Base-by-base conservation (phyloP, 2,888 invertebrate genomes). In the Drosophila lutescens region DNA sequence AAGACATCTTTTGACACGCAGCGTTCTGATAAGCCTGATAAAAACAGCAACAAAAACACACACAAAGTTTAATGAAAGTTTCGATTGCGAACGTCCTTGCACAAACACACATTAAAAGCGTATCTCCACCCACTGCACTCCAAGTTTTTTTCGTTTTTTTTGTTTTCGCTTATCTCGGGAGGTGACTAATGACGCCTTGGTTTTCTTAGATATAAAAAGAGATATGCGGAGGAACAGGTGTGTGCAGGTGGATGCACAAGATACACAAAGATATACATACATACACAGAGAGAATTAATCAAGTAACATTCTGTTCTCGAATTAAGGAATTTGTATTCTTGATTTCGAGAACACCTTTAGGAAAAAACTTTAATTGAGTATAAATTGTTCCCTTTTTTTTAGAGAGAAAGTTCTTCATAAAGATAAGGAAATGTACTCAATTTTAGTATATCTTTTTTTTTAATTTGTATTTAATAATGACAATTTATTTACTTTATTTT, bases 1-100 rank as follows among this genome's bases (percentile, higher is more conserved):
- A 81, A 81, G 74, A 66, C 80, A 80, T 78, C 83, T 82, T 58
- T 69, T 80, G 77, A 69, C 70, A 79, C 38, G 68, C 73, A 75
- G 55, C 76, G 59, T 59, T 56, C 67, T 76, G 81, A 82, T 82
- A 85, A 81, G 78, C 61, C 30, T 34, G 71, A 77, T 70, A 77
- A 71, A 69, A 34, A 26, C 26, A 26, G 5, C 5, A 62, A 34
- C 10, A 34, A 34, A 34, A 34, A 34, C 34, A 12, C 34, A 47
- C 49, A 68, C 40, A 51, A 57, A 61, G 26, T 62, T 50, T 79
- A 80, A 78, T 85, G 80, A 82, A 82, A 78, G 70, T 79, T 78
- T 26, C 41, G 74, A 74, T 74, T 59, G 56, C 58, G 59, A 83
- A 84, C 83, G 83, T 83, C 83, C 83, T 84, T 84, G 83, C 83